phyloP scores from a whole-genome alignment of 2,797 vertebrate species.

The Protonibea diacanthus region DNA sequence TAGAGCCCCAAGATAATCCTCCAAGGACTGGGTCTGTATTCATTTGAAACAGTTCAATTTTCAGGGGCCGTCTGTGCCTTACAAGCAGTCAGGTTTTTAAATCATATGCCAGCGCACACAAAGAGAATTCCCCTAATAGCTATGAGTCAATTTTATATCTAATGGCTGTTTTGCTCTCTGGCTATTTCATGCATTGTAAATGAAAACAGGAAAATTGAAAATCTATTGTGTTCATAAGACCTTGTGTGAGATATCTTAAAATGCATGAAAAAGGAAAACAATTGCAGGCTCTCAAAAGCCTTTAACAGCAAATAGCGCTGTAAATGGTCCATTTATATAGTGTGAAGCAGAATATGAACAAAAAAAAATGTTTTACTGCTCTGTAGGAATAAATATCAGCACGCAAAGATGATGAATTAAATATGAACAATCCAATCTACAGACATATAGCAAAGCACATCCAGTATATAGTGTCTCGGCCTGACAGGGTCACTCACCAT shows the following conservation, averaged over 20 bases:
- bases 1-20: constrained; percentile 55
- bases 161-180: constrained; percentile 31
- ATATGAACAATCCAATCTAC: constrained; percentile 30
- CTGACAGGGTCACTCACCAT: constrained; percentile 49
- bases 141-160: constrained; percentile 41
- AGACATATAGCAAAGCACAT: constrained; percentile 16
- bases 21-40: constrained; percentile 46
- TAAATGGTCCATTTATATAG: constrained; percentile 14
- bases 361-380: constrained; percentile 1
- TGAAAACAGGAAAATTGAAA: constrained; percentile 38
- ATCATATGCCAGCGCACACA: constrained; percentile 18
- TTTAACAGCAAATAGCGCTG: constrained; percentile 7
- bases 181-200: constrained; percentile 42
- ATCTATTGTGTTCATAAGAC: constrained; percentile 36
- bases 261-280: constrained; percentile 50
- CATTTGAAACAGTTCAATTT: constrained; percentile 44
- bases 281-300: constrained; percentile 11
- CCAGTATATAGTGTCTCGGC: constrained; percentile 17
- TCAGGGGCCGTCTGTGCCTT: constrained; percentile 23
- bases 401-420: constrained; percentile 34
- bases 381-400: constrained; percentile 5
- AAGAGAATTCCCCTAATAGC: constrained; percentile 21
- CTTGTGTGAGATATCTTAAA: constrained; percentile 37
- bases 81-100: constrained; percentile 35
- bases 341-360: constrained; percentile 17